These are phyloP conservation scores for Whitmania pigra DNA, from an alignment of 1,140 invertebrate species.

Conservation along the genomic window DNA sequence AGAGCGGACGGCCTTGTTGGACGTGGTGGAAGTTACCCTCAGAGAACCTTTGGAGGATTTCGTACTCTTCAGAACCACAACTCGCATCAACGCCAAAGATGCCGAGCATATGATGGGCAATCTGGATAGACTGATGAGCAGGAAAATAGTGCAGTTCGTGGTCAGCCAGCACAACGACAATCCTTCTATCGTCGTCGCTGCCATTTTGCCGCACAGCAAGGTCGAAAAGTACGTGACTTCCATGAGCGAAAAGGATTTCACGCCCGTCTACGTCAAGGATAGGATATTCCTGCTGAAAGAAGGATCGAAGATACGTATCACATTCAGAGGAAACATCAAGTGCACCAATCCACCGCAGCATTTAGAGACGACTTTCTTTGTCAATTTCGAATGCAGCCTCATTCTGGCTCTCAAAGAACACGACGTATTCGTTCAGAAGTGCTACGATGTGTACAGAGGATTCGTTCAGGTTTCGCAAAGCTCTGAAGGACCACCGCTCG, in stretches of 20 bases:
- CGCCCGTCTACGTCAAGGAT: conserved; percentile 31
- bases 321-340: conserved; percentile 35
- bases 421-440: conserved; percentile 35
- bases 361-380: conserved; percentile 31
- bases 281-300: conserved; percentile 29
- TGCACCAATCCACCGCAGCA: conserved; percentile 15
- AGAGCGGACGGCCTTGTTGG: conserved; percentile 5
- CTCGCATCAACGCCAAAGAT: background rate
- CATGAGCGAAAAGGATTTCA: conserved; percentile 31
- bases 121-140: background rate
- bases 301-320: conserved; percentile 33
- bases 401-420: conserved; percentile 31
- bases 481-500: background rate
- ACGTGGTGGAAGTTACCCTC: conserved; percentile 8
- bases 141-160: conserved; percentile 7
- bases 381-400: conserved; percentile 29
- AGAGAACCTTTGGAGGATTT: conserved; percentile 10
- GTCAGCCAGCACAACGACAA: conserved; percentile 26
- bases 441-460: conserved; percentile 31
- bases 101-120: background rate
- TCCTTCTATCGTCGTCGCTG: conserved; percentile 29
- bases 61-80: conserved; percentile 6
- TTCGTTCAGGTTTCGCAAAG: conserved; percentile 12
- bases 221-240: conserved; percentile 27
- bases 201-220: conserved; percentile 28